A percentile compares a stretch with the other conserved stretches of the same genome.
Evolutionary conservation across 1,140 invertebrate genomes (phyloP).

Genomic region (Anadara kagoshimensis): DNA sequence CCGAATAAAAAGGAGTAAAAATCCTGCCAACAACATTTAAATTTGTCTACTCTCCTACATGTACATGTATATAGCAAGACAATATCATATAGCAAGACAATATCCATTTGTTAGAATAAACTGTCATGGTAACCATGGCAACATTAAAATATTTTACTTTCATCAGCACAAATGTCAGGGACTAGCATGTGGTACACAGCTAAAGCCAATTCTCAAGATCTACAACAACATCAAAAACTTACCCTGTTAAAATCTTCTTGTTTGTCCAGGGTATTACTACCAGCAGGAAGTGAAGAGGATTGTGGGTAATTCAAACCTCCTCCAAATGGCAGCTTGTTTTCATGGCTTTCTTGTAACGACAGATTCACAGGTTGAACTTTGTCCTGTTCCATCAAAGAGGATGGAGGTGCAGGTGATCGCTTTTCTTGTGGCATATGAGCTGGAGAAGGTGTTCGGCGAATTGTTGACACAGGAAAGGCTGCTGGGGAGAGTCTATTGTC

Average conservation of each 20-base stretch:
- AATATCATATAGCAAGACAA: too few species aligned
- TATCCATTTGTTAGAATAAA: too few species aligned
- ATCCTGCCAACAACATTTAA: too few species aligned
- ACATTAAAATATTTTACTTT: too few species aligned
- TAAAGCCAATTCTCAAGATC: too few species aligned
- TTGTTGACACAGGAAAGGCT: constrained; percentile 32
- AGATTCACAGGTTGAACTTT: constrained; percentile 32
- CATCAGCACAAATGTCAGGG: too few species aligned
- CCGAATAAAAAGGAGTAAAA: too few species aligned
- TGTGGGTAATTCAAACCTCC: not conserved
- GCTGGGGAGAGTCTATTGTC: constrained; percentile 1
- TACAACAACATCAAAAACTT: too few species aligned
- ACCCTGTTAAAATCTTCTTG: not conserved
- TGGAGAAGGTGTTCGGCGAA: constrained; percentile 38
- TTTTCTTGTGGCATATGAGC: constrained; percentile 25
- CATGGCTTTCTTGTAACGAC: constrained; percentile 29
- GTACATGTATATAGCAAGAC: too few species aligned
- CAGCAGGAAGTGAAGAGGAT: not conserved
- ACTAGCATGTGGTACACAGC: too few species aligned
- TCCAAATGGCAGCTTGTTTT: not conserved
- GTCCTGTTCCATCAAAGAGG: constrained; percentile 1
- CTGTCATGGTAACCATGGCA: too few species aligned
- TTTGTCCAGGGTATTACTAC: not conserved
- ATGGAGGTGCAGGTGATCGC: constrained; percentile 2
- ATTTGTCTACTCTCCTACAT: too few species aligned